Evolutionary conservation across 2,888 invertebrate genomes (phyloP).

Genomic region (Microctonus hyperodae): DNA sequence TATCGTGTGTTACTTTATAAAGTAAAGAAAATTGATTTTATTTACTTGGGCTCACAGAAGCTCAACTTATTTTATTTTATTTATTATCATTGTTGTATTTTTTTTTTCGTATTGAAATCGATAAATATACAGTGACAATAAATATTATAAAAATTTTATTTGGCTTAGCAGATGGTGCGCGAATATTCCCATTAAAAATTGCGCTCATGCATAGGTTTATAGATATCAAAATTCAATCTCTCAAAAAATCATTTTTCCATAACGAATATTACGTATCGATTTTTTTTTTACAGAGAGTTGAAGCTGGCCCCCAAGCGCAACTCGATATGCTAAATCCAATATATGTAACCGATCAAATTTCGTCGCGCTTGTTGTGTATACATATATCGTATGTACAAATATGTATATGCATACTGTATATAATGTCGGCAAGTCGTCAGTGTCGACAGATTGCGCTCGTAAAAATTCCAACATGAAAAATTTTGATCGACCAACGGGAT

Average conservation of each 20-base stretch:
- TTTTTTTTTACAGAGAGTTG: neutral
- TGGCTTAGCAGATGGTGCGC: neutral
- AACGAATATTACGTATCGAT: conserved; percentile 5
- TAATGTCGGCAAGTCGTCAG: conserved; percentile 3
- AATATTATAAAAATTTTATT: neutral
- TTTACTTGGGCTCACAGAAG: neutral
- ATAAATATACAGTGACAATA: neutral
- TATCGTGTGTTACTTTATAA: neutral
- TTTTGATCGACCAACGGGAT: conserved; percentile 2
- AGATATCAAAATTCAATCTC: neutral
- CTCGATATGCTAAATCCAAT: neutral
- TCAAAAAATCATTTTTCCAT: conserved; percentile 2
- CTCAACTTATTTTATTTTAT: no score
- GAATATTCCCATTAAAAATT: neutral
- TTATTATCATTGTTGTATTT: no score
- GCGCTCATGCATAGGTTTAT: neutral
- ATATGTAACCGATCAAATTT: conserved; percentile 10
- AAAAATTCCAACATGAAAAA: conserved; percentile 18
- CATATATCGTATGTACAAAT: neutral
- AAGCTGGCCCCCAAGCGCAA: neutral
- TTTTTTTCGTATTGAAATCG: neutral
- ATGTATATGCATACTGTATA: neutral
- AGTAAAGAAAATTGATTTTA: neutral
- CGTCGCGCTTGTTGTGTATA: neutral
- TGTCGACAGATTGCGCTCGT: conserved; percentile 17